phyloP scores from a whole-genome alignment of 2,113 vertebrate genomes.

The Pitta sordida region DNA sequence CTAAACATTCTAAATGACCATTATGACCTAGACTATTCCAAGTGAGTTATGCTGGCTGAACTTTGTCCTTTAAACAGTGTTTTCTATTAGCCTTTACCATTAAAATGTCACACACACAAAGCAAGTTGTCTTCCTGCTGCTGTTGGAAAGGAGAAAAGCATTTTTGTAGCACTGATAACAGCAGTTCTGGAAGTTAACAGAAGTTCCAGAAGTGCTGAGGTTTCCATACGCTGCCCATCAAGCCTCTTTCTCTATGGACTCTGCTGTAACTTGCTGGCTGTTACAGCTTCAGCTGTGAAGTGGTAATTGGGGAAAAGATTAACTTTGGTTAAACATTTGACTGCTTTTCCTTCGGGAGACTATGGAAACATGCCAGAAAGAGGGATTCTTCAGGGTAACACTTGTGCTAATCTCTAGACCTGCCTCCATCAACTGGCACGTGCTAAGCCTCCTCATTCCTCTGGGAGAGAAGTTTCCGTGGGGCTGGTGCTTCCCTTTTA shows the following conservation, averaged over 20 bases:
- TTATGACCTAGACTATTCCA: accelerated
- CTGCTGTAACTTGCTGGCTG: background rate
- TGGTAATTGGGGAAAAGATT: background rate
- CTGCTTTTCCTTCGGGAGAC: background rate
- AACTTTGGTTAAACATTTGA: background rate
- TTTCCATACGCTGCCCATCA: accelerated
- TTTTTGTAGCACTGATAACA: background rate
- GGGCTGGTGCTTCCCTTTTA: background rate
- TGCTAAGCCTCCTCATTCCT: background rate
- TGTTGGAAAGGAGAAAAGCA: background rate
- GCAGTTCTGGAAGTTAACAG: background rate
- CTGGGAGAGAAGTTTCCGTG: background rate
- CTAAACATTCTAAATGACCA: background rate
- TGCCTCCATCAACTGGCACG: background rate
- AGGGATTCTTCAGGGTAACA: background rate
- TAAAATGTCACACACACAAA: background rate
- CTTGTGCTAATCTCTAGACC: background rate
- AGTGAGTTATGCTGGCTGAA: background rate
- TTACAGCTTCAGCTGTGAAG: background rate
- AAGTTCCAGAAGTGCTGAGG: background rate
- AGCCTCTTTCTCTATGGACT: background rate
- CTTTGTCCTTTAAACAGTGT: background rate
- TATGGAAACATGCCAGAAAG: background rate
- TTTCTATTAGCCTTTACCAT: background rate
- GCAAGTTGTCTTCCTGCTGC: background rate